Evolutionary conservation across 2,113 vertebrate genomes (phyloP).

Genomic region (Salvator merianae): DNA sequence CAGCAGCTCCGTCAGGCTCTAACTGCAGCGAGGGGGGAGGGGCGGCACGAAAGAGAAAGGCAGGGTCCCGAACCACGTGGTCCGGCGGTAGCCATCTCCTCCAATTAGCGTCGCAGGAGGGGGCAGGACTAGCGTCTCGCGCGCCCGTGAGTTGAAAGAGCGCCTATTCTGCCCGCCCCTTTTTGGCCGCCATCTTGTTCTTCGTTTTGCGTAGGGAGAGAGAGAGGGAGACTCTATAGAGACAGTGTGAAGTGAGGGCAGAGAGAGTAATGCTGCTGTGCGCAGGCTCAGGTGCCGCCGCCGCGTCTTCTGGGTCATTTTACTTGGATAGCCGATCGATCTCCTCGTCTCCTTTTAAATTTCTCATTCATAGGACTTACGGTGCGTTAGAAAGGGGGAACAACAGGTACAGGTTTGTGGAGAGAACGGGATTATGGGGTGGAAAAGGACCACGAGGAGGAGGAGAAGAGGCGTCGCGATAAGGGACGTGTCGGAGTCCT

Average conservation of each 20-base stretch:
- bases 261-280: too few species aligned
- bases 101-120: background rate
- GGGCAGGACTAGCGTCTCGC: background rate
- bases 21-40: slow-evolving; percentile 20
- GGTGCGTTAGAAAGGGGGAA: too few species aligned
- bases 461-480: too few species aligned
- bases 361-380: too few species aligned
- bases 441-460: background rate
- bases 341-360: too few species aligned
- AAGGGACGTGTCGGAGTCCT: too few species aligned
- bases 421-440: too few species aligned
- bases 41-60: background rate
- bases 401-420: background rate
- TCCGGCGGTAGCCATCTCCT: background rate
- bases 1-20: background rate
- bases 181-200: slow-evolving; percentile 12
- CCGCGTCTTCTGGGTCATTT: too few species aligned
- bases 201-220: background rate
- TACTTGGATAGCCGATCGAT: too few species aligned
- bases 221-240: too few species aligned
- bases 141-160: background rate
- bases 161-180: background rate
- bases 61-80: slow-evolving; percentile 6
- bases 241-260: too few species aligned
- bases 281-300: too few species aligned